Base-by-base conservation (phyloP, 2,888 invertebrate genomes). In the Frankliniella fusca region DNA sequence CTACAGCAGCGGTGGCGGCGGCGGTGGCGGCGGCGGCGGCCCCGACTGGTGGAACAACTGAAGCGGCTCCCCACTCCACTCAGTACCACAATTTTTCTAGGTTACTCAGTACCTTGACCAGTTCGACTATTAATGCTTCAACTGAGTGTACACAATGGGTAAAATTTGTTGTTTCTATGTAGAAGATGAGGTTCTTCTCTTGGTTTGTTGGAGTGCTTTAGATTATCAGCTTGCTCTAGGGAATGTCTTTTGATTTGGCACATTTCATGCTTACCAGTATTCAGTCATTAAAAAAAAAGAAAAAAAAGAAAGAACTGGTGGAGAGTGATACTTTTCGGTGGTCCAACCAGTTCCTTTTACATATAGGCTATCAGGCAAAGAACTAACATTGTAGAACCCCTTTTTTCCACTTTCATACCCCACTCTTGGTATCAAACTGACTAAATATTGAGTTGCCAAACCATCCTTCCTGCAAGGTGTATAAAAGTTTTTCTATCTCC, bases 11-110 rank as follows among this genome's bases (percentile, higher is more conserved):
- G 88, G 87, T 80, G 85, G 89, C 50, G 88, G 87, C 84, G 87
- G 87, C 84, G 87, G 87, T 84, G 89, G 88, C 83, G 88, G 88
- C 54, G 87, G 87, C 85, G 86, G 86, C 84, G 87, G 87, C 84
- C 86, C 87, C 76, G 88, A 88, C 85, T 89, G 89, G 89, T 89
- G 89, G 89, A 86, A 85, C 85, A 84, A 28, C 82, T 85, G 83
- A 83, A 61, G 18, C 18, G 18, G 27, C 5, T 27, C 12, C n/a
- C 12, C 12, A 3, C 70, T 12, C n/a, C 23, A 27, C 70, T 23
- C 70, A 12, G 23, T 27, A 23, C 70, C 27, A 27, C 70, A 27
- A 76, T 27, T 27, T 27, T 76, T 76, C 27, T 76, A 76, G 70
- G 27, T 76, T 76, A 76, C 70, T 76, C 70, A 76, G 70, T 76